Conservation (phyloP, 2,113 vertebrate species). For the Microcebus jonahi region DNA sequence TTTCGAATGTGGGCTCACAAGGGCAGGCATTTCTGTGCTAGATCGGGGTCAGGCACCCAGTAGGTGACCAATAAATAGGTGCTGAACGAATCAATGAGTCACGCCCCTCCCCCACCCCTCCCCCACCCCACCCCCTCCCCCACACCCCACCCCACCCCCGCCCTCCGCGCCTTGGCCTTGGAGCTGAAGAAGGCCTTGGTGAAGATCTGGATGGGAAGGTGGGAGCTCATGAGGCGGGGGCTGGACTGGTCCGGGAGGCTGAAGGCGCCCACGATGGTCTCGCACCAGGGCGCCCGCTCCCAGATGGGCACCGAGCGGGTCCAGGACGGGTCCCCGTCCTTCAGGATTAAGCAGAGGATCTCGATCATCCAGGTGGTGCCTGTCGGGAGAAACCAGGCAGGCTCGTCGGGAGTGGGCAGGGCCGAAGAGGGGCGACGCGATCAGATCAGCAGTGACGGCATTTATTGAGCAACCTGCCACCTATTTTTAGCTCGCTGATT, state of each 20-base stretch:
- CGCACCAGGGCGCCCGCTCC: conserved; percentile 92
- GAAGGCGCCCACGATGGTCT: conserved; percentile 77
- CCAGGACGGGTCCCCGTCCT: conserved; percentile 87
- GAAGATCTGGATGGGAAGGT: conserved; percentile 88
- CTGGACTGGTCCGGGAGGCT: conserved; percentile 68
- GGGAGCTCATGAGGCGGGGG: conserved; percentile 88
- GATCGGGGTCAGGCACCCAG: not conserved
- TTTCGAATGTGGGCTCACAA: not conserved
- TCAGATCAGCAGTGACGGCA: not conserved
- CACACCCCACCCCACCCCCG: not conserved
- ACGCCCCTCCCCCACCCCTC: rapidly evolving
- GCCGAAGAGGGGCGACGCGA: rapidly evolving
- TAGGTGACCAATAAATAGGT: not conserved
- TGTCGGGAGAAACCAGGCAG: not conserved
- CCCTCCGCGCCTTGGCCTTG: conserved; percentile 88
- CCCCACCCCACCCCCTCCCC: rapidly evolving
- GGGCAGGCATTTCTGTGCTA: not conserved
- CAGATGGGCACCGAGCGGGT: conserved; percentile 89
- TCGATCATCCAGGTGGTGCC: conserved; percentile 95
- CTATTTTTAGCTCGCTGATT: not conserved
- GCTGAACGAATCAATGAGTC: not conserved
- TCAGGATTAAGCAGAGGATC: conserved; percentile 89
- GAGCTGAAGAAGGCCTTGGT: conserved; percentile 84
- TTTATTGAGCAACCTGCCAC: too few relatives aligned
- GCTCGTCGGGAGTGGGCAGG: rapidly evolving